Base-by-base conservation (phyloP, 2,113 vertebrate species). In the Piaya cayana region DNA sequence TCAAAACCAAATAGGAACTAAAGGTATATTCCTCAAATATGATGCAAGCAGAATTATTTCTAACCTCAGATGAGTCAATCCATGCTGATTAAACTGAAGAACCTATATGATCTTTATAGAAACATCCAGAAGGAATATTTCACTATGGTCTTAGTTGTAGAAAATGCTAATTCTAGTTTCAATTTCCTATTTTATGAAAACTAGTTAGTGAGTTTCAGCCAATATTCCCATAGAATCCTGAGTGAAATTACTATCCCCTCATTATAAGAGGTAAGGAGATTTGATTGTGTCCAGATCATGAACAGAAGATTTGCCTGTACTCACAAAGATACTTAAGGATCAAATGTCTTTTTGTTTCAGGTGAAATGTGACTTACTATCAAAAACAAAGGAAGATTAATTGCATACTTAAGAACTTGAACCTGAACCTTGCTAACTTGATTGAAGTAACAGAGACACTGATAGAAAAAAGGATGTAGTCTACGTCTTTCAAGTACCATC, bases 201-300 rank as follows among this genome's bases (percentile, higher is more conserved):
- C 49, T n/a, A 64, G 7, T 34, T 63, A 42, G 12, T 37, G 32
- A 64, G 34, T 26, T 64, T 60, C 26, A 30, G 43, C 63, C 72
- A 59, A 50, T 19, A 19, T 45, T 59, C 30, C 19, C 11, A 30
- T 0, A 49, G n/a, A 80, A 55, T 34, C 30, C 15, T 53, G 27
- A 45, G 12, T 8, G 26, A 30, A 76, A 26, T 53, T 71, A 45
- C 15, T 68, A 34, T 71, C 14, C 11, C 8, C 32, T 13, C 13
- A 39, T 34, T 0, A 0, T 30, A 62, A 17, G 17, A 81, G 7
- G 23, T 2, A 37, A 42, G 3, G 8, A 87, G 45, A 53, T 72
- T 49, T 32, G 43, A 34, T 49, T 43, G 26, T 50, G 32, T 58
- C 30, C 26, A 59, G 25, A 59, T 25, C 34, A 82, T 22, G 36